Evolutionary conservation across 2,888 invertebrate genomes (phyloP), one percentile per base, ranked within the genome.

Genomic region (Drosophila robusta): DNA sequence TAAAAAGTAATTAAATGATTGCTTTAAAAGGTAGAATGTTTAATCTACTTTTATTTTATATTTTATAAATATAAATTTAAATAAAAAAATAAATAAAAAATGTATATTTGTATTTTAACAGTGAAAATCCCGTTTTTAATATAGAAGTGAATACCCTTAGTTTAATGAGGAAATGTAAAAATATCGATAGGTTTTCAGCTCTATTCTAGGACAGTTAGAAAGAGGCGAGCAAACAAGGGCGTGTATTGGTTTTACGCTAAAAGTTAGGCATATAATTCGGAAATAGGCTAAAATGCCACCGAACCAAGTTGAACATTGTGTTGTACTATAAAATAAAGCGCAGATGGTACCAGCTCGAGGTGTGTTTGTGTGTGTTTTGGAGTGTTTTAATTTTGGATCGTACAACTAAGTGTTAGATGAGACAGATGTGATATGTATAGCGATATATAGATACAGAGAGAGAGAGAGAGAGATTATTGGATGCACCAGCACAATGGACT

Each of bases 391-490:
- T 18, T 57, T 46, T 8, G 45, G 36, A 45, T 41, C 39, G 18
- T 42, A 45, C 29, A 55, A 70, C 41, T 16, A 46, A 42, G 51
- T 41, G 45, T 73, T 58, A 34, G 50, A 52, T 32, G 46, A 51
- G 12, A 46, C 38, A 39, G 32, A 29, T 51, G n/a, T 75, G 49
- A 7, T 61, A 76, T 76, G 54, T 74, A 72, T 62, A 75, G 74
- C 56, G 70, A 39, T 24, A 39, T 14, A n/a, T 16, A 36, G 55
- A 65, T 49, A 65, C 14, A 61, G 52, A 67, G 24, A 46, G 18
- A 64, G 12, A 44, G 12, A 44, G 52, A 49, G 9, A 32, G 32
- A 9, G 22, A 38, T 6, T 8, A 16, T 52, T 52, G 61, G 52
- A 67, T 74, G 69, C 51, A 56, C 45, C 60, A 56, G 56, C 54